phyloP scores from a whole-genome alignment of 2,113 vertebrate genomes.

The Hepsetus odoe region DNA sequence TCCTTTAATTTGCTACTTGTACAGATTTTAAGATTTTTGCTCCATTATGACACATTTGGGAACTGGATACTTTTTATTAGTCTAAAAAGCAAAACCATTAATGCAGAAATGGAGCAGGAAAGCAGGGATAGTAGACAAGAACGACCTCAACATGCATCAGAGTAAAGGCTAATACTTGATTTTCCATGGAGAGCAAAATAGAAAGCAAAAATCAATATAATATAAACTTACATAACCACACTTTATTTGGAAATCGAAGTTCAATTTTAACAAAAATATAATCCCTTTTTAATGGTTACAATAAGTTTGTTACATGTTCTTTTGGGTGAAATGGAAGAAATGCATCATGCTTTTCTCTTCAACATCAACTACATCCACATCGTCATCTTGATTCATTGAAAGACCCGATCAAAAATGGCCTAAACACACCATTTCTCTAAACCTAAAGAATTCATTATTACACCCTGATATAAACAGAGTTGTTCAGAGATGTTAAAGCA shows the following conservation, averaged over 20 bases:
- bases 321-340: neutral
- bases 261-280: constrained; percentile 10
- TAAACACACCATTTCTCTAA: neutral
- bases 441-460: too few species aligned
- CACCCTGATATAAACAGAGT: too few species aligned
- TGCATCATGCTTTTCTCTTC: neutral
- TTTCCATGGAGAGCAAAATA: neutral
- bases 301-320: neutral
- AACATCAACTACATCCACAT: neutral
- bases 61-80: too few species aligned
- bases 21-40: too few species aligned
- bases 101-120: neutral
- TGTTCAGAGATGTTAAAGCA: too few species aligned
- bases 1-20: too few species aligned
- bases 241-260: neutral
- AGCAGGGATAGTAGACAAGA: neutral
- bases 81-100: too few species aligned
- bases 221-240: neutral
- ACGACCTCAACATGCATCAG: neutral
- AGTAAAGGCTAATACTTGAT: neutral
- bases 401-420: constrained; percentile 1
- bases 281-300: constrained; percentile 8
- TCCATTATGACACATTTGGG: too few species aligned
- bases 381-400: constrained; percentile 14
- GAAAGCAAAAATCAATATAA: neutral